Evolutionary conservation across 2,113 vertebrate species (phyloP), one percentile per base, ranked within the genome.

Genomic region (Atlantisia rogersi): DNA sequence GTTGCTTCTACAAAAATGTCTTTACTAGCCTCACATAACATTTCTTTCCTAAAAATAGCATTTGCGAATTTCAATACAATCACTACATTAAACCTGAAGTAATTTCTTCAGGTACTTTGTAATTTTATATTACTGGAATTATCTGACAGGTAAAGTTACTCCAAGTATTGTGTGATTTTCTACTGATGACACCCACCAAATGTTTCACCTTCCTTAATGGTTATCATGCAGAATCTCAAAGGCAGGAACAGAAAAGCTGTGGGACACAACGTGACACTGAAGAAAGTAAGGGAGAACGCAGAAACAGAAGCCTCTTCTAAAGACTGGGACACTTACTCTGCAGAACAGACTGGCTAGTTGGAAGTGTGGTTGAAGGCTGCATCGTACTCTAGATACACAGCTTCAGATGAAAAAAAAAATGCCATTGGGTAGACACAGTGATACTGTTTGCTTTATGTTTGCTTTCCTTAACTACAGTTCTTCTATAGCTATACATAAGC

Each of bases 311-410:
- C 8, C 6, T 55, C 5, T 48, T 71, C n/a, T 64, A 25, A 17
- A 26, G n/a, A 48, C 62, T 1, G 15, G 29, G 24, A 67, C 0
- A 1, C 21, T 83, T 37, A 28, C 0, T 0, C 39, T 48, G 25
- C 21, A 52, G 11, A 73, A 19, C 3, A n/a, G 14, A 63, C 2
- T 2, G 5, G 24, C 10, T 28, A 50, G 31, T 3, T 40, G 16
- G 8, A 55, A 81, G 40, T 1, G 12, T 15, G 12, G 18, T 1
- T 50, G n/a, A 81, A 63, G 5, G 31, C 17, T 59, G 17, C 3
- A 3, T n/a, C 17, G 40, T 29, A 58, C 21, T 62, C 26, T n/a
- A 15, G 15, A 70, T 35, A 55, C 9, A 7, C 10, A 21, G 37
- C 2, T 9, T 18, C 12, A 1, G 14, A 13, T 74, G 15, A 29